Base-by-base conservation (phyloP, 2,797 vertebrate genomes). In the Dallia pectoralis region DNA sequence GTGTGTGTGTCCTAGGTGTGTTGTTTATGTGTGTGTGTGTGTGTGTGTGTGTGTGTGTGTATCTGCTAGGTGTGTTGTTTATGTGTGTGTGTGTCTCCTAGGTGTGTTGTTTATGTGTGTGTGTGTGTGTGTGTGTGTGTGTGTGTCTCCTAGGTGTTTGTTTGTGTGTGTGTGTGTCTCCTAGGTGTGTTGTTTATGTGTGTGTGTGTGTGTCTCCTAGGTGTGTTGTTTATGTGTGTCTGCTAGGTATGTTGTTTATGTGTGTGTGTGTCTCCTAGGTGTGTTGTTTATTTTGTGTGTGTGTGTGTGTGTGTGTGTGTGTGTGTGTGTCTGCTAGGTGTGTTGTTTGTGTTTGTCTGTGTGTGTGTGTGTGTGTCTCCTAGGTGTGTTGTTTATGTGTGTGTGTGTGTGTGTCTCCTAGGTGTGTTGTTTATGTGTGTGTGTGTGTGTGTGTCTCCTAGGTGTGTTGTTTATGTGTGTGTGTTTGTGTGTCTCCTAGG, bases 101-200 rank as follows among this genome's bases (percentile, higher is more conserved):
- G n/a, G n/a, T n/a, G n/a, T n/a, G n/a, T n/a, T n/a, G n/a, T 69
- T 9, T 73, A 3, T 44, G 61, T 15, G 56, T n/a, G 22, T 56
- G 51, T 22, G 51, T 59, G 11, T 33, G 27, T 67, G 25, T 11
- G 16, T 69, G 48, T 51, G 4, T 44, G 33, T 59, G 32, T 69
- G 22, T 78, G 4, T 75, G n/a, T 69, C 7, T 73, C 8, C 29
- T 49, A 9, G 56, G 51, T 22, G 51, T 59, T 25, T 33, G 27
- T 67, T 18, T 11, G 16, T 69, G 48, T 51, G 4, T 44, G 33
- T 59, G 32, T 69, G 22, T 78, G 4, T 75, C 19, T 69, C 7
- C 71, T 4, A 98, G 97, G 96, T 44, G 61, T 15, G 56, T n/a
- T 22, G 51, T 59, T 25, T 33, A 33, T 67, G 25, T 11, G 16